phyloP scores from a whole-genome alignment of 2,113 vertebrate genomes.

The Passer montanus region DNA sequence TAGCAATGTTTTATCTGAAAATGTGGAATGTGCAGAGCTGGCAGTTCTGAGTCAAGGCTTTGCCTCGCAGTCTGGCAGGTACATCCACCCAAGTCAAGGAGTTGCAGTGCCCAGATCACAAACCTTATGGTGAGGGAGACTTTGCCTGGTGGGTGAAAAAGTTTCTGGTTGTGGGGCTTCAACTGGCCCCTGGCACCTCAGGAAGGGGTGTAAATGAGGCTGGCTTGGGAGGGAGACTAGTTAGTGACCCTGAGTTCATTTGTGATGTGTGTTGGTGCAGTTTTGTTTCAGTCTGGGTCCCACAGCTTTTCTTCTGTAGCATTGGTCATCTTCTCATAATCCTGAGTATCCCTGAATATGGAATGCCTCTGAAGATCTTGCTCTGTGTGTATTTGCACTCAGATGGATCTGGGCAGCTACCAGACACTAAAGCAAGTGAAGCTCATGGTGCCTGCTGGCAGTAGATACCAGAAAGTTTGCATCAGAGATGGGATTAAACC shows the following conservation, averaged over 20 bases:
- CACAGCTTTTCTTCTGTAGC: not conserved
- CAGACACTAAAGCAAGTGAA: not conserved
- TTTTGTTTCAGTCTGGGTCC: accelerated
- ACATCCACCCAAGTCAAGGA: not conserved
- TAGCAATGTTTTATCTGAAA: not conserved
- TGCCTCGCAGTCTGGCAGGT: not conserved
- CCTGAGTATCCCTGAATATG: not conserved
- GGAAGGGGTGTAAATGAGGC: accelerated
- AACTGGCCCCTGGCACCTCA: not conserved
- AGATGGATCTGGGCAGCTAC: not conserved
- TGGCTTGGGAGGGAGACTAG: not conserved
- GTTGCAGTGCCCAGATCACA: accelerated
- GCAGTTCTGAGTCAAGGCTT: not conserved
- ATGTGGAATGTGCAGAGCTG: not conserved
- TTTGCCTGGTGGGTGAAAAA: not conserved
- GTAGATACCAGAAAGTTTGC: not conserved
- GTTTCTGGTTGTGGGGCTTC: not conserved
- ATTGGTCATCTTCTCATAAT: not conserved
- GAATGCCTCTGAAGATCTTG: not conserved
- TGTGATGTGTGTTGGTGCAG: not conserved
- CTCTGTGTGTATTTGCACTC: not conserved
- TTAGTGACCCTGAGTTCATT: not conserved
- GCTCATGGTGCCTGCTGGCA: not conserved
- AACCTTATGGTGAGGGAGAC: not conserved
- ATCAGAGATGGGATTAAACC: not conserved